Conservation (phyloP, 2,888 invertebrate species). For the Eilema sororculum region DNA sequence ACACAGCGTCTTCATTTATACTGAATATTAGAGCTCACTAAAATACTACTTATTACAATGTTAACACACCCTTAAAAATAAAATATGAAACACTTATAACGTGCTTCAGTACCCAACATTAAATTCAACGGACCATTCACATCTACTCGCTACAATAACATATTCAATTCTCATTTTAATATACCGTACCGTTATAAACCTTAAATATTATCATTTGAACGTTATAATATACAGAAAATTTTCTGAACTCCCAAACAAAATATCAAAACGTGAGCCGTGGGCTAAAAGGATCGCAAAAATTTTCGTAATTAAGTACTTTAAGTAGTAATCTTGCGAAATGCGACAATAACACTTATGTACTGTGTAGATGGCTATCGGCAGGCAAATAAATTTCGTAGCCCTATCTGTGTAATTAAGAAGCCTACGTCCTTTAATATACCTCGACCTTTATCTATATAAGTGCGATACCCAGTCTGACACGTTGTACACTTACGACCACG, state of each 20-base stretch:
- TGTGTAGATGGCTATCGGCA: slow-evolving; percentile 45
- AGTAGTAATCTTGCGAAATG: slow-evolving; percentile 52
- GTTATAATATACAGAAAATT: slow-evolving; percentile 35
- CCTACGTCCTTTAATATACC: slow-evolving; percentile 54
- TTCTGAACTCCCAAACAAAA: slow-evolving; percentile 36
- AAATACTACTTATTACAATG: slow-evolving; percentile 17
- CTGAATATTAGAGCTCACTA: slow-evolving; percentile 10
- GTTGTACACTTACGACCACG: slow-evolving; percentile 17
- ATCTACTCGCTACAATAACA: slow-evolving; percentile 18
- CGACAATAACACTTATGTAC: slow-evolving; percentile 56
- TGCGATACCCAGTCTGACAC: slow-evolving; percentile 29
- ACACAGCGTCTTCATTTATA: neutral
- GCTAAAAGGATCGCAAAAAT: slow-evolving; percentile 52
- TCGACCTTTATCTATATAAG: slow-evolving; percentile 51
- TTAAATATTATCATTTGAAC: slow-evolving; percentile 44
- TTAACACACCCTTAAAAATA: slow-evolving; percentile 33
- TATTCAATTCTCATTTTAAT: slow-evolving; percentile 44
- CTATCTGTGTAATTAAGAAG: slow-evolving; percentile 58
- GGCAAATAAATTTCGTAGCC: slow-evolving; percentile 53
- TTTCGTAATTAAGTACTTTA: slow-evolving; percentile 55
- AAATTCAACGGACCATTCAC: slow-evolving; percentile 32
- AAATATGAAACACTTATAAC: slow-evolving; percentile 30
- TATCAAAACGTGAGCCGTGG: slow-evolving; percentile 31
- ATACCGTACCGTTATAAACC: slow-evolving; percentile 34
- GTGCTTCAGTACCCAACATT: slow-evolving; percentile 26